Evolutionary conservation across 1,140 invertebrate genomes (phyloP).

Genomic region (Ladona fulva): DNA sequence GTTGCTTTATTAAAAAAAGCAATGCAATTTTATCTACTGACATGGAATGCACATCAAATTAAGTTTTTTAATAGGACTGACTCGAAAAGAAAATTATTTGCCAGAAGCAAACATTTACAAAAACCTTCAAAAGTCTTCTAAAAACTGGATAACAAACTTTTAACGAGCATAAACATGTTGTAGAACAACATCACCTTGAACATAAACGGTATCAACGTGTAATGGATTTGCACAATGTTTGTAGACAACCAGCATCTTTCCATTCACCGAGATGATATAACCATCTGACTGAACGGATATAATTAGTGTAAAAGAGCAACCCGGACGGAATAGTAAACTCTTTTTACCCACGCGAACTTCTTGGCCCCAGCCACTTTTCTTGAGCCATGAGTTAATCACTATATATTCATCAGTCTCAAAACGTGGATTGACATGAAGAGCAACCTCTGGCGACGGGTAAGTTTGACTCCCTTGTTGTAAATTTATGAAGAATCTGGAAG

Average conservation of each 20-base stretch:
- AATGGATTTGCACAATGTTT: background rate
- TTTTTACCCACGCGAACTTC: background rate
- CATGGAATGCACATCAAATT: no score
- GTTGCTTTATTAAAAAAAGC: no score
- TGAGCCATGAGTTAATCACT: background rate
- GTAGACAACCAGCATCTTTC: background rate
- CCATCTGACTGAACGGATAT: background rate
- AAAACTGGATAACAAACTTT: background rate
- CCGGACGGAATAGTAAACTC: background rate
- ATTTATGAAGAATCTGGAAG: background rate
- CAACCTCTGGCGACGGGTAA: background rate
- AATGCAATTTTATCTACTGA: no score
- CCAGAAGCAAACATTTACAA: background rate
- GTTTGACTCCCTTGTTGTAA: background rate
- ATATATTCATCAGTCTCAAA: background rate
- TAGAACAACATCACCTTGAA: background rate
- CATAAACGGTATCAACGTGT: background rate
- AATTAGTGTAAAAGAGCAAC: background rate
- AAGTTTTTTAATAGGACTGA: no score
- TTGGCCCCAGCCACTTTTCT: background rate
- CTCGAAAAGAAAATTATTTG: no score
- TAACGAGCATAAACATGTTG: constrained; percentile 1
- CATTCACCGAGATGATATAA: background rate
- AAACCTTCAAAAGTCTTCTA: background rate
- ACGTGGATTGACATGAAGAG: background rate